Evolutionary conservation across 2,888 invertebrate genomes (phyloP), one percentile per base, ranked within the genome.

Genomic region (Drosophila quasianomalipes): DNA sequence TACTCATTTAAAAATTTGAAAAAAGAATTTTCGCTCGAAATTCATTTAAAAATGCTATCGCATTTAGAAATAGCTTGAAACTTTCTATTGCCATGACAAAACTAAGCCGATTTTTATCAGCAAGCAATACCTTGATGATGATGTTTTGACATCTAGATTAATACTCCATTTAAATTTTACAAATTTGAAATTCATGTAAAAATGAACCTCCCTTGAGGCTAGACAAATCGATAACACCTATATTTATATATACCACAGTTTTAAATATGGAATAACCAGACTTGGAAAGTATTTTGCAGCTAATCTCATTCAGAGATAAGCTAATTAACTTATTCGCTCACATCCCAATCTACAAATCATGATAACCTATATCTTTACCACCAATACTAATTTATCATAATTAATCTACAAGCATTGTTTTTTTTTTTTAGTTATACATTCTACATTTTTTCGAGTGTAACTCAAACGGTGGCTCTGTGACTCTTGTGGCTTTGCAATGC

Each of bases 401-500:
- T 47, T 47, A 47, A 47, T 22, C 47, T 7, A 47, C 4, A 4
- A 54, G 26, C 28, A 1, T 9, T 19, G 10, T 16, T 6, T 7
- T 19, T 19, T 19, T 19, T 28, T 47, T 28, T 12, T 6, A 19
- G 14, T 51, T 12, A 19, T 10, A 12, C 51, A 16, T 9, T 30
- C 14, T 16, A n/a, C 0, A 37, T 60, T 49, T 37, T 37, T 57
- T 41, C 6, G 7, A 70, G 69, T 69, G 57, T 53, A 52, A 1
- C 30, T 53, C 19, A 28, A 55, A 55, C 53, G 54, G 44, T 63
- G 47, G 61, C 54, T 81, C 52, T 81, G 54, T 30, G 31, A 41
- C 64, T 64, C 44, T 49, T 35, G 62, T 31, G 49, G 63, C 83
- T 87, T 87, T 86, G 87, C 82, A 87, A 79, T 87, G 89, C 87